Conservation (phyloP, 2,797 vertebrate species). For the Florisuga fusca region DNA sequence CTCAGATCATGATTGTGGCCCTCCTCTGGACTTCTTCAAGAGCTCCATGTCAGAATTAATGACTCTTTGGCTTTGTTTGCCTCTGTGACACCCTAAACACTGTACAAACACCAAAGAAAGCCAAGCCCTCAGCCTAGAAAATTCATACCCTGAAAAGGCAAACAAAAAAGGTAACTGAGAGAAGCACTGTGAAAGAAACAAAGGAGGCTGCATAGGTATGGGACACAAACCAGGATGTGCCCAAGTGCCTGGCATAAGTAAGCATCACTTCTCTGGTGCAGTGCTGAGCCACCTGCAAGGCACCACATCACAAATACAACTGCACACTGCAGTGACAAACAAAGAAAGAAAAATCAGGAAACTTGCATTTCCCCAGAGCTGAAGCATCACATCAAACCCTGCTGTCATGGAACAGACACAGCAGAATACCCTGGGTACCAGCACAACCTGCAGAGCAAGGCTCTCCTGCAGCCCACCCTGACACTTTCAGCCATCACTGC, state of each 20-base stretch:
- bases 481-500: neutral
- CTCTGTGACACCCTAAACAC: neutral
- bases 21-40: too few relatives aligned
- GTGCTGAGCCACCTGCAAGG: neutral
- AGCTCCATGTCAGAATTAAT: neutral
- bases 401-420: neutral
- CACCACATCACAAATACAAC: rapidly evolving
- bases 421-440: neutral
- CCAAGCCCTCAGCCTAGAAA: neutral
- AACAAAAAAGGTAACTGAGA: neutral
- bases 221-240: neutral
- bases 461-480: neutral
- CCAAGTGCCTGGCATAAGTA: rapidly evolving
- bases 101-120: constrained; percentile 25
- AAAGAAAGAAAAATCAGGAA: neutral
- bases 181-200: neutral
- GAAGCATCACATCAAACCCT: neutral
- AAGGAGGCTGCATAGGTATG: neutral
- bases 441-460: rapidly evolving
- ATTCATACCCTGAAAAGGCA: constrained; percentile 6
- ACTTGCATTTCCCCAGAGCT: neutral
- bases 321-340: rapidly evolving
- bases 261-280: neutral
- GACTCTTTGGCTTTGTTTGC: neutral
- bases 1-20: too few relatives aligned